Conservation (phyloP, 2,113 vertebrate species). For the Phalacrocorax pelagicus region DNA sequence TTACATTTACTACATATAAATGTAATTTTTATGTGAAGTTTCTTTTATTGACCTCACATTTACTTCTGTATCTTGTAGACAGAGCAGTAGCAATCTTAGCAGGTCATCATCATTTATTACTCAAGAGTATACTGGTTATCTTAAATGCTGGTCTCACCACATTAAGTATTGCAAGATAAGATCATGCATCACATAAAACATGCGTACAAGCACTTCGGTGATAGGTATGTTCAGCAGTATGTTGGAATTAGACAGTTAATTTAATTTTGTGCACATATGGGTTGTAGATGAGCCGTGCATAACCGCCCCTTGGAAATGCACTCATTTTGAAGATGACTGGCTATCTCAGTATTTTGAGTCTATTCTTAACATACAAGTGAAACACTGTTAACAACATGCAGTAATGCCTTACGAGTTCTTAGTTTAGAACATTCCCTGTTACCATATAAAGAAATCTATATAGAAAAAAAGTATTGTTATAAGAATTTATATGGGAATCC, state of each 20-base stretch:
- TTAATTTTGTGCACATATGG: background rate
- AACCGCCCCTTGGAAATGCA: background rate
- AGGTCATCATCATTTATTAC: background rate
- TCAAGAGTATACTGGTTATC: background rate
- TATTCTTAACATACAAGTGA: background rate
- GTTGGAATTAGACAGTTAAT: background rate
- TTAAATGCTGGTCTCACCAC: background rate
- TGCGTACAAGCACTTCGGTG: background rate
- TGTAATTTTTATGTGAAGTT: background rate
- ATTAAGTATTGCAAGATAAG: background rate
- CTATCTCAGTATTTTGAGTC: background rate
- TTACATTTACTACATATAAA: no score
- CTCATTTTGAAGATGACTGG: background rate
- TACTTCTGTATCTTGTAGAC: background rate
- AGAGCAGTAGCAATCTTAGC: background rate
- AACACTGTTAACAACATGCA: background rate
- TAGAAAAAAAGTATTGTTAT: background rate
- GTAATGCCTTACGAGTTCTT: background rate
- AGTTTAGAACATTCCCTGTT: background rate
- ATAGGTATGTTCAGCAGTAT: background rate
- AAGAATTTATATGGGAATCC: background rate
- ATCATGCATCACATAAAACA: background rate
- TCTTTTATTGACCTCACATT: background rate
- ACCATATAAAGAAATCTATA: background rate
- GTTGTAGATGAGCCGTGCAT: background rate